Conservation (phyloP, 2,888 invertebrate species). For the Marasmarcha lunaedactyla region DNA sequence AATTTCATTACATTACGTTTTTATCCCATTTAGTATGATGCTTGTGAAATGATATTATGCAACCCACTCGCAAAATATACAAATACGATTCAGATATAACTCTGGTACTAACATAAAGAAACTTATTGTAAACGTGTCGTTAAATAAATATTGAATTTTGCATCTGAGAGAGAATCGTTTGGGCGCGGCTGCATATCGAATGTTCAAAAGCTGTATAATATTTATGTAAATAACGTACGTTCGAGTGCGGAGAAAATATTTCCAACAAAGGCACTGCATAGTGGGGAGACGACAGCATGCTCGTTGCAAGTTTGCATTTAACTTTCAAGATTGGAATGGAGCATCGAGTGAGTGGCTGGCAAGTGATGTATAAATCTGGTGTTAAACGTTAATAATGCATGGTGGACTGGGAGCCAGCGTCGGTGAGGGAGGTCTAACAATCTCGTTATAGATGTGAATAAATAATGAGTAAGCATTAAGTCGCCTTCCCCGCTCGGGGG, state of each 20-base stretch:
- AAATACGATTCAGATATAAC: too few species aligned
- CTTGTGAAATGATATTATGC: too few species aligned
- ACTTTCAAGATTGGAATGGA: constrained; percentile 1
- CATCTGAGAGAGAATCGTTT: constrained; percentile 10
- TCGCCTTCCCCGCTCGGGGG: constrained; percentile 35
- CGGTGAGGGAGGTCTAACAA: constrained; percentile 44
- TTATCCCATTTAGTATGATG: constrained; percentile 7
- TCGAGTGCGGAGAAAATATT: constrained; percentile 26
- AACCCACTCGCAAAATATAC: too few species aligned
- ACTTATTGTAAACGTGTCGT: too few species aligned
- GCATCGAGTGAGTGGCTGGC: neutral
- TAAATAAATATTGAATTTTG: neutral
- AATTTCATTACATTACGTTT: too few species aligned
- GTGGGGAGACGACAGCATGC: neutral
- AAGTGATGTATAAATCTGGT: constrained; percentile 30
- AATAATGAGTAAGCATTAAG: constrained; percentile 65
- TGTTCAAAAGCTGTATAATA: constrained; percentile 21
- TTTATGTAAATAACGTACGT: constrained; percentile 28
- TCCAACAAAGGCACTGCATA: constrained; percentile 20
- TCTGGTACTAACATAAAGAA: too few species aligned
- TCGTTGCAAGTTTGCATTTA: neutral
- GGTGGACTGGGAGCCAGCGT: neutral
- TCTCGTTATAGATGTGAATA: constrained; percentile 67
- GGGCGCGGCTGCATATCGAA: constrained; percentile 18
- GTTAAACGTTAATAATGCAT: constrained; percentile 18